phyloP scores from a whole-genome alignment of 2,888 invertebrate genomes.

The Cantharis nigra region DNA sequence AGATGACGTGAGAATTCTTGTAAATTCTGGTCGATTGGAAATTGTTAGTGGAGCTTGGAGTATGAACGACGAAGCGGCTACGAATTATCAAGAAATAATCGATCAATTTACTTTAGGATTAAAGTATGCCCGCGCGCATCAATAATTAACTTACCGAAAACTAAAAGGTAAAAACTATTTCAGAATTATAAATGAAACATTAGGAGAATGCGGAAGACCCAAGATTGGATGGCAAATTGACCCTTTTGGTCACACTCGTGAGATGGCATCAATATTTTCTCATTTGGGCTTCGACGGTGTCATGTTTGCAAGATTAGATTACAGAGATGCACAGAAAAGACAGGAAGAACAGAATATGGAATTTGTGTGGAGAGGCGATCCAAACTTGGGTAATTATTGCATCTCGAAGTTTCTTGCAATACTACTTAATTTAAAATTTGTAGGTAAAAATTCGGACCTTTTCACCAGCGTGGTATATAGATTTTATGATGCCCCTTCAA shows the following conservation, averaged over 20 bases:
- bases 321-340: slow-evolving; percentile 71
- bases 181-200: slow-evolving; percentile 62
- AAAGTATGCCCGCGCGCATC: slow-evolving; percentile 54
- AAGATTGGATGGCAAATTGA: slow-evolving; percentile 79
- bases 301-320: slow-evolving; percentile 82
- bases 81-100: slow-evolving; percentile 70
- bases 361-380: slow-evolving; percentile 77
- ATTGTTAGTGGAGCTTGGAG: slow-evolving; percentile 67
- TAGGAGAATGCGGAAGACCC: slow-evolving; percentile 71
- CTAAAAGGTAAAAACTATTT: not conserved
- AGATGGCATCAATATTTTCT: slow-evolving; percentile 76
- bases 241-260: slow-evolving; percentile 82
- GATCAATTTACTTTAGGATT: slow-evolving; percentile 75
- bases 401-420: not conserved
- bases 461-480: slow-evolving; percentile 70
- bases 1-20: slow-evolving; percentile 61
- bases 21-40: slow-evolving; percentile 64
- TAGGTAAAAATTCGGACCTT: slow-evolving; percentile 34
- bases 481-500: slow-evolving; percentile 69
- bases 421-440: not conserved
- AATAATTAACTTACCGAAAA: not conserved
- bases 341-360: slow-evolving; percentile 67
- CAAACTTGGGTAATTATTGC: slow-evolving; percentile 62
- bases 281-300: slow-evolving; percentile 85
- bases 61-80: slow-evolving; percentile 68